phyloP scores from a whole-genome alignment of 2,888 invertebrate species.

The Limnephilus rhombicus region DNA sequence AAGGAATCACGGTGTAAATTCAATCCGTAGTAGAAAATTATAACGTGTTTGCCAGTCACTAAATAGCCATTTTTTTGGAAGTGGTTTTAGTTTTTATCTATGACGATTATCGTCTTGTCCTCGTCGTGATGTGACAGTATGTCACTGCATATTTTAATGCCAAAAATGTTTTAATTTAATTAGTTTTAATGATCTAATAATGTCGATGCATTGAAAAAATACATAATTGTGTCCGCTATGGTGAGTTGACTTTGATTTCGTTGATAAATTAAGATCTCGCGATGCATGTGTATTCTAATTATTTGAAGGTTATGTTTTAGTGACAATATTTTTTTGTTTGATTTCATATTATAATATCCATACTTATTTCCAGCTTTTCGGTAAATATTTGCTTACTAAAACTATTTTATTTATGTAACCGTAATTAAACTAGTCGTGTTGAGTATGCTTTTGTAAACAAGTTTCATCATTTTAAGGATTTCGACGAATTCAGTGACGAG shows the following conservation, averaged over 20 bases:
- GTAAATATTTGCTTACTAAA: background rate
- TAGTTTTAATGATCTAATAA: background rate
- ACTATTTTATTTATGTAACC: background rate
- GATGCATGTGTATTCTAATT: background rate
- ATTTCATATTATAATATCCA: background rate
- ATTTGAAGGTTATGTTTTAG: slow-evolving; percentile 9
- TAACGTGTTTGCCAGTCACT: background rate
- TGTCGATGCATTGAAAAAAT: background rate
- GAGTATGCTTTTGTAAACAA: background rate
- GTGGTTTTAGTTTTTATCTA: background rate
- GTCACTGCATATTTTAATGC: background rate
- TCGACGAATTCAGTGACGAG: slow-evolving; percentile 70
- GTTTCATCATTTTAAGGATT: slow-evolving; percentile 72
- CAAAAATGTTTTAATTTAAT: slow-evolving; percentile 3
- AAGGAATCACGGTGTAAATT: background rate
- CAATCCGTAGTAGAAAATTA: background rate
- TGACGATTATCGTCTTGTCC: background rate
- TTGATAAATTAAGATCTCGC: background rate
- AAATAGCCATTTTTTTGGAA: background rate
- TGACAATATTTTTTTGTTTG: background rate
- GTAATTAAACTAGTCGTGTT: background rate
- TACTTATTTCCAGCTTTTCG: background rate
- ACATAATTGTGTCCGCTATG: background rate
- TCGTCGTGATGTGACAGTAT: background rate
- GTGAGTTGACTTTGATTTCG: background rate